Evolutionary conservation across 2,888 invertebrate genomes (phyloP).

Genomic region (Harmothoe impar): DNA sequence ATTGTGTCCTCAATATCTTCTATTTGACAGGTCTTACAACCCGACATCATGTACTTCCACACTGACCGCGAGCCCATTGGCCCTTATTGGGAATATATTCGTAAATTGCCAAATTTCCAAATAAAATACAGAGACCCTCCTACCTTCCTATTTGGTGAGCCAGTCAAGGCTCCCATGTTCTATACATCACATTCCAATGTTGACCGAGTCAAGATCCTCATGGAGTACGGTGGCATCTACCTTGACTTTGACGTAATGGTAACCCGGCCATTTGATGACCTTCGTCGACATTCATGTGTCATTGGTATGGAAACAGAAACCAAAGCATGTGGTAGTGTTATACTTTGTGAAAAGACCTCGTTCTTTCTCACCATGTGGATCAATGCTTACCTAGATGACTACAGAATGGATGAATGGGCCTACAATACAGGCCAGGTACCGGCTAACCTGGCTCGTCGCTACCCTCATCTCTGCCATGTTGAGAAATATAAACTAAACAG

Average conservation of each 20-base stretch:
- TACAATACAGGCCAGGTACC: slow-evolving; percentile 74
- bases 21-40: slow-evolving; percentile 35
- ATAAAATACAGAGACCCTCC: slow-evolving; percentile 71
- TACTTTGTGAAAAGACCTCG: slow-evolving; percentile 70
- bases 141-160: slow-evolving; percentile 69
- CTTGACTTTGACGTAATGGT: slow-evolving; percentile 72
- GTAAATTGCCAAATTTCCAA: slow-evolving; percentile 69
- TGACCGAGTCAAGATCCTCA: slow-evolving; percentile 71
- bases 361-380: slow-evolving; percentile 72
- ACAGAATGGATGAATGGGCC: slow-evolving; percentile 73
- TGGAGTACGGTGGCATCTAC: slow-evolving; percentile 73
- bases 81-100: slow-evolving; percentile 70
- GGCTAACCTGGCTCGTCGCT: slow-evolving; percentile 71
- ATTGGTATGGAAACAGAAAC: slow-evolving; percentile 69
- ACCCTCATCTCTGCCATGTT: slow-evolving; percentile 72
- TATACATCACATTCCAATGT: slow-evolving; percentile 74
- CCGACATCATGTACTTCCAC: slow-evolving; percentile 69
- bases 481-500: slow-evolving; percentile 69
- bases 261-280: slow-evolving; percentile 70
- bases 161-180: slow-evolving; percentile 70
- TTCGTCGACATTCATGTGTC: slow-evolving; percentile 69
- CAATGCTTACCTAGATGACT: slow-evolving; percentile 73
- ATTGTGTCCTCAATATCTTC: not conserved
- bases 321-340: slow-evolving; percentile 73
- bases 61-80: slow-evolving; percentile 71